These are phyloP conservation scores for Pelodytes ibericus DNA, from an alignment of 2,797 vertebrate genomes.

Conservation along the genomic window DNA sequence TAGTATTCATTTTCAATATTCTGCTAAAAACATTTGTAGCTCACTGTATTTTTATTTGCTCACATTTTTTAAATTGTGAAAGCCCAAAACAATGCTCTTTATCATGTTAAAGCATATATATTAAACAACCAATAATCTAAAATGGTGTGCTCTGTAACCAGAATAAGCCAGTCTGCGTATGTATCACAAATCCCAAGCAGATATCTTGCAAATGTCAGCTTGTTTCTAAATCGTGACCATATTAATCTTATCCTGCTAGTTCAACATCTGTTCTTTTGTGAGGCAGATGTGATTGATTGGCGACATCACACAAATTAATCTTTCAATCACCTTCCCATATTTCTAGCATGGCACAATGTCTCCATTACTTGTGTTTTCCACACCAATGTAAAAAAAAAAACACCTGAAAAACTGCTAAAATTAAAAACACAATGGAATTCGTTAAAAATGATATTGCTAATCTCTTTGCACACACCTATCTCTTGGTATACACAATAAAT, in stretches of 20 bases:
- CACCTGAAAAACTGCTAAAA: too few species aligned
- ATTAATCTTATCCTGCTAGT: constrained; percentile 41
- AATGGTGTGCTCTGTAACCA: not conserved
- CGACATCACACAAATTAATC: constrained; percentile 15
- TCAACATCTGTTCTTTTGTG: constrained; percentile 26
- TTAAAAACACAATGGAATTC: too few species aligned
- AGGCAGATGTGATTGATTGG: constrained; percentile 36
- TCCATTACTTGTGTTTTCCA: not conserved
- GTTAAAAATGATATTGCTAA: too few species aligned
- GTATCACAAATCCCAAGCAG: not conserved
- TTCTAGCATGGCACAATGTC: constrained; percentile 11
- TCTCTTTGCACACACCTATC: too few species aligned
- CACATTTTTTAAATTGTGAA: too few species aligned
- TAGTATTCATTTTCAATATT: too few species aligned
- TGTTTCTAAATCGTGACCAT: constrained; percentile 11
- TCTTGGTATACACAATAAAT: too few species aligned
- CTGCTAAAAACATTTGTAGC: too few species aligned
- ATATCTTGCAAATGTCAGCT: constrained; percentile 17
- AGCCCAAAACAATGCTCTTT: not conserved
- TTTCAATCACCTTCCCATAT: constrained; percentile 9
- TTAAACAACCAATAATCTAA: not conserved
- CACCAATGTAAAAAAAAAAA: too few species aligned
- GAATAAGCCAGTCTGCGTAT: not conserved
- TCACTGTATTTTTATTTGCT: too few species aligned
- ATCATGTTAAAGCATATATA: not conserved